Percentiles rank a stretch among this genome's conserved stretches.
phyloP scores from a whole-genome alignment of 2,113 vertebrate species.

The Garra rufa region DNA sequence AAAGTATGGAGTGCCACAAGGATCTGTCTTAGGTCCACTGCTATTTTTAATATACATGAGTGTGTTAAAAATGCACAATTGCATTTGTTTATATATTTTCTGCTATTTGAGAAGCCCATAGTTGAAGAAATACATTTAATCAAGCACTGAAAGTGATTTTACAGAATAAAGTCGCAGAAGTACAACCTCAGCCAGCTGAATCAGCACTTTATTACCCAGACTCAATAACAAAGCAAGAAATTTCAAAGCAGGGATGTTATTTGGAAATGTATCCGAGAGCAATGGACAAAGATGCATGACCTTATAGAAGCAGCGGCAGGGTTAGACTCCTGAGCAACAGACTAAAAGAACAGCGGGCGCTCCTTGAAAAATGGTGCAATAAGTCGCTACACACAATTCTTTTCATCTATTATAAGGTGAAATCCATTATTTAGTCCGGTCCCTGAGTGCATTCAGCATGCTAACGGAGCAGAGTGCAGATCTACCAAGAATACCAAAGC shows the following conservation, averaged over 20 bases:
- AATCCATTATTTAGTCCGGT: constrained; percentile 9
- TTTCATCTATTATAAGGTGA: constrained; percentile 4
- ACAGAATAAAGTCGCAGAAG: neutral
- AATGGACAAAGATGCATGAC: constrained; percentile 2
- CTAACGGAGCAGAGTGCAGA: neutral
- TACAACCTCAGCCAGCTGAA: neutral
- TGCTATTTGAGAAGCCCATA: neutral
- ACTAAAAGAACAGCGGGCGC: neutral
- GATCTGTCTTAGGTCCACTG: too few relatives aligned
- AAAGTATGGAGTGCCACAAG: too few relatives aligned
- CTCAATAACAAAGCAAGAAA: neutral
- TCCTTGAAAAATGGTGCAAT: constrained; percentile 31
- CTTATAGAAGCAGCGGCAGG: neutral
- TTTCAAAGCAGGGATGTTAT: neutral
- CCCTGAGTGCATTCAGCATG: neutral
- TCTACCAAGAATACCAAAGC: neutral
- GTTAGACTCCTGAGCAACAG: neutral
- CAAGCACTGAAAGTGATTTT: neutral
- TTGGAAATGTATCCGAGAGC: neutral
- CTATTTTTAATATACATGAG: too few relatives aligned
- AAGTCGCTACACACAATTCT: neutral
- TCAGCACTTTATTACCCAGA: neutral
- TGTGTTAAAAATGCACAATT: too few relatives aligned
- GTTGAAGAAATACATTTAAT: neutral
- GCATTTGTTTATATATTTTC: too few relatives aligned